Conservation (phyloP, 2,113 vertebrate genomes). For the Pseudopipra pipra region DNA sequence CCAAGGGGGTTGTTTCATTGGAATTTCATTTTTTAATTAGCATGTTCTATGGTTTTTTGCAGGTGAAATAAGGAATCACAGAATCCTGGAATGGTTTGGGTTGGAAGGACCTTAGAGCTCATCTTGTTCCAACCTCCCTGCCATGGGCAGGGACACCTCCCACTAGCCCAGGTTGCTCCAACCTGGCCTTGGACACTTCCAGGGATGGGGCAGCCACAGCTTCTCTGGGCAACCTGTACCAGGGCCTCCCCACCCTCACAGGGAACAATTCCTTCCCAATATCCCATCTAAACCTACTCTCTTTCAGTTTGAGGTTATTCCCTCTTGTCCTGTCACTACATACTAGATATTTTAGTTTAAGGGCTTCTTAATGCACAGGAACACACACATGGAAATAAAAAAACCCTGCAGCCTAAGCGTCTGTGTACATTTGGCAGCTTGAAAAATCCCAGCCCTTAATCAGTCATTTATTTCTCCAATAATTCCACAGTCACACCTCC, state of each 20-base stretch:
- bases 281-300: not conserved
- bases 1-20: not conserved
- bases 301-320: not conserved
- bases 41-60: not conserved
- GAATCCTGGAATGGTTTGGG: not conserved
- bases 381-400: accelerated
- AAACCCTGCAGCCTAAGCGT: not conserved
- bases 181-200: accelerated
- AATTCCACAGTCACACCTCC: not conserved
- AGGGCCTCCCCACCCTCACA: accelerated
- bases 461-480: not conserved
- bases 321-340: not conserved
- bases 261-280: not conserved
- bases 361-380: not conserved
- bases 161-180: not conserved
- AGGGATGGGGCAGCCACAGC: not conserved
- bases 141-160: not conserved
- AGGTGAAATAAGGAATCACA: not conserved
- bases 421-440: not conserved
- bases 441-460: not conserved
- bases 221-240: not conserved
- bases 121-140: accelerated
- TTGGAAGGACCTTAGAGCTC: accelerated
- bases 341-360: not conserved
- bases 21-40: not conserved